Percentiles rank a stretch among this genome's conserved stretches.
These are phyloP conservation scores for Lytechinus pictus DNA, from an alignment of 35 echinoderm and acorn worm species.

Conservation along the genomic window DNA sequence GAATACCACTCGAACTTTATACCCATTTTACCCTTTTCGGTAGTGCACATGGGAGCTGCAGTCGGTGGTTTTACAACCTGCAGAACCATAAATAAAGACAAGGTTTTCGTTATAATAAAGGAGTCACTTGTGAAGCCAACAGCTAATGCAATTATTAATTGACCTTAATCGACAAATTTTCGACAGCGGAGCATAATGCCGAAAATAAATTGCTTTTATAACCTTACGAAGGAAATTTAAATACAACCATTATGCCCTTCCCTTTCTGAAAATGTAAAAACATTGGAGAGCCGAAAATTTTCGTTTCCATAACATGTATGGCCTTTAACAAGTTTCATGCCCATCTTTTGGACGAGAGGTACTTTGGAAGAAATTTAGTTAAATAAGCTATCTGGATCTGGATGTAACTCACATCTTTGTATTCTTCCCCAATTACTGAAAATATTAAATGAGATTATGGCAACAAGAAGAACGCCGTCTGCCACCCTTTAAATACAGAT, in stretches of 20 bases:
- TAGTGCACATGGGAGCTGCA: background rate
- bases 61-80: slow-evolving; percentile 26
- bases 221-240: background rate
- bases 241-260: background rate
- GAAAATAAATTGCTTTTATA: slow-evolving; percentile 5
- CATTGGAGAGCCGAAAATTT: background rate
- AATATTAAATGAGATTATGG: background rate
- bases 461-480: background rate
- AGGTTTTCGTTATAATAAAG: background rate
- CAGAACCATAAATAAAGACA: background rate
- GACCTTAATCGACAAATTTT: background rate
- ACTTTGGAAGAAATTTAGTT: background rate
- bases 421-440: background rate
- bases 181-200: background rate
- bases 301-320: background rate
- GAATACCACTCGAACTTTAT: slow-evolving; percentile 43
- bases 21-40: background rate
- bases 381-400: background rate
- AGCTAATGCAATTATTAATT: background rate
- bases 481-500: background rate
- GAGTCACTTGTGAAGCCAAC: background rate
- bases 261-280: background rate
- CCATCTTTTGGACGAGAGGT: background rate
- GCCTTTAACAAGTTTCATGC: background rate
- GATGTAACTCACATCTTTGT: background rate